Evolutionary conservation across 2,888 invertebrate genomes (phyloP).

Genomic region (Volucella zonaria): DNA sequence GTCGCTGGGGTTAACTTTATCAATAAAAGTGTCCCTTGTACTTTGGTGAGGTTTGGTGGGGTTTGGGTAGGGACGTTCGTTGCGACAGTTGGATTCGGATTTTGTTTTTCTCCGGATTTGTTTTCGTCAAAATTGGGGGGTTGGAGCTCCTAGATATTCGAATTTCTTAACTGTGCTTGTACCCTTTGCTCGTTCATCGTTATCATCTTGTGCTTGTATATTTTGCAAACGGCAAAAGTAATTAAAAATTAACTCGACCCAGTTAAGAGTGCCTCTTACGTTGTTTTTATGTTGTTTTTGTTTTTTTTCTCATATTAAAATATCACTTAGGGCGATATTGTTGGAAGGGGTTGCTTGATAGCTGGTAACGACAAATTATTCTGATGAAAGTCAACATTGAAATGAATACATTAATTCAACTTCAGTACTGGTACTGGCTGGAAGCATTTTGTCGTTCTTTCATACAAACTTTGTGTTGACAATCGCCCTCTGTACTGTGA

Average conservation of each 20-base stretch:
- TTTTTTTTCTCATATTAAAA: neutral
- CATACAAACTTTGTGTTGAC: constrained; percentile 17
- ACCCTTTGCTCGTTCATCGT: neutral
- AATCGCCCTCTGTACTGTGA: neutral
- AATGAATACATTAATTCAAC: constrained; percentile 3
- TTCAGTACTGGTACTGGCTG: constrained; percentile 23
- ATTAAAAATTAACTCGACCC: constrained; percentile 43
- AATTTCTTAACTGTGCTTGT: too few relatives aligned
- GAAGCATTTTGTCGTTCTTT: constrained; percentile 37
- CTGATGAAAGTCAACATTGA: constrained; percentile 14
- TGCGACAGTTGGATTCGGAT: too few relatives aligned
- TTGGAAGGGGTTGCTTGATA: neutral
- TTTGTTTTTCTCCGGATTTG: constrained; percentile 4
- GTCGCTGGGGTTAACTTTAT: constrained; percentile 47
- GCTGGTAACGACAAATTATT: constrained; percentile 28
- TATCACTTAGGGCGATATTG: constrained; percentile 7
- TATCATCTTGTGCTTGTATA: neutral
- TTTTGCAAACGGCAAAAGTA: constrained; percentile 24
- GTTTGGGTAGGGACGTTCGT: too few relatives aligned
- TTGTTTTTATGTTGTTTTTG: neutral
- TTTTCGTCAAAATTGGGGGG: neutral
- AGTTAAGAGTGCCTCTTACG: constrained; percentile 2
- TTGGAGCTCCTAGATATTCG: neutral
- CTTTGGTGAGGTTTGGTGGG: neutral
- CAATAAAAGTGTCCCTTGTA: constrained; percentile 14